These are phyloP conservation scores for Cervus canadensis DNA, from an alignment of 2,113 vertebrate species.

Conservation along the genomic window DNA sequence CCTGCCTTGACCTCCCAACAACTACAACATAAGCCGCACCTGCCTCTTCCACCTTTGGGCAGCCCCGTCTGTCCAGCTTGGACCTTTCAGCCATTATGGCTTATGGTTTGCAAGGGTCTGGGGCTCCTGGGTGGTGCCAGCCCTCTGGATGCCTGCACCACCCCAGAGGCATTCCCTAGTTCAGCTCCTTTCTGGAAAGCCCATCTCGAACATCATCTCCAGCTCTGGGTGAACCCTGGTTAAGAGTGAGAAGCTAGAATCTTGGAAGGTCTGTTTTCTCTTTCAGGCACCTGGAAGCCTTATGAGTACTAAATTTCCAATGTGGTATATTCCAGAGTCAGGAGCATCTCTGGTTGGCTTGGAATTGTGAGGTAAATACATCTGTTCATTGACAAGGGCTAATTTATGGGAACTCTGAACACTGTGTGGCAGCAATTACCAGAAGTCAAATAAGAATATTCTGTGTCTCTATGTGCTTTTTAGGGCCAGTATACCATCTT, in stretches of 20 bases:
- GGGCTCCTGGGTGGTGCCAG: not conserved
- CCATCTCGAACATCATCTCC: not conserved
- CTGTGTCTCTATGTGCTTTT: not conserved
- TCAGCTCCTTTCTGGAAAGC: not conserved
- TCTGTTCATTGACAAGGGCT: not conserved
- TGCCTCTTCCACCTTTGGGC: fast-evolving
- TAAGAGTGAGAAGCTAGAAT: not conserved
- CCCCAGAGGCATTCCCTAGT: not conserved
- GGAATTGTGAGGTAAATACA: not conserved
- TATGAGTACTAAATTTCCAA: not conserved
- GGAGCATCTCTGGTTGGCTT: not conserved
- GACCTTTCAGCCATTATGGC: not conserved
- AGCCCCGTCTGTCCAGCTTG: fast-evolving
- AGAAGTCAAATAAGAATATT: not conserved
- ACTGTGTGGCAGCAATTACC: not conserved
- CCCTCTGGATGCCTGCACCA: not conserved
- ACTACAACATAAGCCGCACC: not conserved
- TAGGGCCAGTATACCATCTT: not conserved
- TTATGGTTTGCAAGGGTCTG: not conserved
- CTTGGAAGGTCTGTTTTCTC: not conserved
- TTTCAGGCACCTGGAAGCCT: not conserved
- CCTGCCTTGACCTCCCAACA: too few species aligned
- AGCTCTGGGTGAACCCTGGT: not conserved
- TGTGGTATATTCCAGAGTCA: not conserved
- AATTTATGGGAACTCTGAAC: not conserved